A percentile compares a stretch with the other conserved stretches of the same genome.
phyloP scores from a whole-genome alignment of 2,797 vertebrate genomes.

The Scyliorhinus canicula region DNA sequence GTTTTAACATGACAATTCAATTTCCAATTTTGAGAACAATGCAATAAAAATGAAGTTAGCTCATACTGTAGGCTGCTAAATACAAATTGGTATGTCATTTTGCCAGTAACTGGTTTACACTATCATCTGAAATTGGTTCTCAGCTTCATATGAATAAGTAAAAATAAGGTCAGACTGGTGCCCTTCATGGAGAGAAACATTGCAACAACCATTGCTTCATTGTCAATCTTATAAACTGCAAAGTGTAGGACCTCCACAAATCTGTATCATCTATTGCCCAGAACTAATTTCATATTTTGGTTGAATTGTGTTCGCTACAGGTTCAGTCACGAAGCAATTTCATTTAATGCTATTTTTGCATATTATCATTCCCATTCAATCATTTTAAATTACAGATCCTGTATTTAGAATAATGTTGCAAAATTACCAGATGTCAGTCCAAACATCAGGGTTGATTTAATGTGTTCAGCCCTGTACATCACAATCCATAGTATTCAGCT shows the following conservation, averaged over 20 bases:
- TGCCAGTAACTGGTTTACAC: neutral
- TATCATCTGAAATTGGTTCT: neutral
- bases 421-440: neutral
- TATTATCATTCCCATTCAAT: neutral
- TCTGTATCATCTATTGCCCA: neutral
- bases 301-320: neutral
- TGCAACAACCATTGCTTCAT: neutral
- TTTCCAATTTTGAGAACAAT: neutral
- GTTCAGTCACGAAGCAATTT: neutral
- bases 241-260: neutral
- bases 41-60: neutral
- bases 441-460: neutral
- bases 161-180: neutral
- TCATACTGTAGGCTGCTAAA: neutral
- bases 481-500: neutral
- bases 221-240: neutral
- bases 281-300: neutral
- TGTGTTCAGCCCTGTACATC: neutral
- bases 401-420: neutral
- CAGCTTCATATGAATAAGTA: neutral
- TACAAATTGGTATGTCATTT: neutral
- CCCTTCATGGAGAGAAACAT: neutral
- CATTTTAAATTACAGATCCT: neutral
- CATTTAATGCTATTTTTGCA: neutral
- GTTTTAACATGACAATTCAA: neutral